Percentiles rank a stretch among this genome's conserved stretches.
Evolutionary conservation across 2,888 invertebrate species (phyloP).

Genomic region (Plebejus melissa): DNA sequence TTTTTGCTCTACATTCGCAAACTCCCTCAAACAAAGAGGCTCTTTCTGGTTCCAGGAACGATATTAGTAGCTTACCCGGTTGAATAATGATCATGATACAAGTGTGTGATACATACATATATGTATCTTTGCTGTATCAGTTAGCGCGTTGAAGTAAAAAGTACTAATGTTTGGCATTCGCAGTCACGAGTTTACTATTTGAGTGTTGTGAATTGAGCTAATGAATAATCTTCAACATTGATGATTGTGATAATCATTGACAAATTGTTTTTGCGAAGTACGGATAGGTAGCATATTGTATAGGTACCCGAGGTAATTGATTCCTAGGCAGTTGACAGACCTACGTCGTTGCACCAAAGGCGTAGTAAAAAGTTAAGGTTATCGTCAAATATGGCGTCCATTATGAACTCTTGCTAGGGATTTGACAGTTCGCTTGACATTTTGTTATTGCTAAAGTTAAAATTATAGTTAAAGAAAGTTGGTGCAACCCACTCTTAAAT

Average conservation of each 20-base stretch:
- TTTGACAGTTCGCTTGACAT: too few relatives aligned
- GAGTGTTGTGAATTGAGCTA: slow-evolving; percentile 13
- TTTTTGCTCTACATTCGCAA: neutral
- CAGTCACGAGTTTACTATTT: slow-evolving; percentile 7
- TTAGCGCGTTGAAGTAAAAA: neutral
- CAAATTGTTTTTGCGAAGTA: neutral
- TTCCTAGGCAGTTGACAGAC: too few relatives aligned
- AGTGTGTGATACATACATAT: slow-evolving; percentile 19
- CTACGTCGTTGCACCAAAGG: too few relatives aligned
- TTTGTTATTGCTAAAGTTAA: too few relatives aligned
- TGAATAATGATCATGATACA: slow-evolving; percentile 16
- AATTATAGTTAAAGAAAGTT: too few relatives aligned
- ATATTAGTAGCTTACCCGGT: neutral
- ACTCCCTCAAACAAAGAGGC: neutral
- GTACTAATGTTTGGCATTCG: neutral
- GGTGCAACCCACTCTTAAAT: too few relatives aligned
- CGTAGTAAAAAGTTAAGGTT: too few relatives aligned
- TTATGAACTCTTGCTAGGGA: too few relatives aligned
- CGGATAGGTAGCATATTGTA: too few relatives aligned
- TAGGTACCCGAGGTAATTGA: too few relatives aligned
- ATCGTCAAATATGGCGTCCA: too few relatives aligned
- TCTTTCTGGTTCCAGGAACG: neutral
- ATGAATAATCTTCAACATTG: slow-evolving; percentile 6
- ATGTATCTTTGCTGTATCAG: neutral
- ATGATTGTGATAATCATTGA: slow-evolving; percentile 1